These are phyloP conservation scores for Propithecus deckenii DNA, from an alignment of 2,797 vertebrate species.

Conservation along the genomic window DNA sequence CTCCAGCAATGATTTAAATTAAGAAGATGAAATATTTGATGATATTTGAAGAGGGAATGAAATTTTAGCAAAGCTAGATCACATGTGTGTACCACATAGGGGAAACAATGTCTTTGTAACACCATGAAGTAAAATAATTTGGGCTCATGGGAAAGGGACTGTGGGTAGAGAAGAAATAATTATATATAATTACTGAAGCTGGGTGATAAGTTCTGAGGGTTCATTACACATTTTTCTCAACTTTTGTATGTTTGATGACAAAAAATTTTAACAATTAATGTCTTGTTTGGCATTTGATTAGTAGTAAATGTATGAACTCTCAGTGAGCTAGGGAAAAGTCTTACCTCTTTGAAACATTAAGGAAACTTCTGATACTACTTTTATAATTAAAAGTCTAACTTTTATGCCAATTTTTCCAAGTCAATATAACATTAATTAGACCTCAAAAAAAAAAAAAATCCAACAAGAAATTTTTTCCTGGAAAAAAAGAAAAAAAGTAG, in stretches of 20 bases:
- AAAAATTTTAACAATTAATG: conserved; percentile 1
- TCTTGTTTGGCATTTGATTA: background rate
- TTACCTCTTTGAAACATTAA: background rate
- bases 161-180: background rate
- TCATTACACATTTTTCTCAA: background rate
- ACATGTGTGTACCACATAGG: background rate
- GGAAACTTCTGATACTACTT: background rate
- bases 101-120: background rate
- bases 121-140: background rate
- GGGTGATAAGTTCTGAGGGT: background rate
- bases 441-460: background rate
- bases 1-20: background rate
- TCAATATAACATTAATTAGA: background rate
- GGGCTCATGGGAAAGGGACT: background rate
- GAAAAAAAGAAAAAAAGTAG: background rate
- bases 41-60: background rate
- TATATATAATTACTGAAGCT: background rate
- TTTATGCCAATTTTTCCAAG: background rate
- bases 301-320: background rate
- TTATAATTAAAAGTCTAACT: background rate
- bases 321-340: background rate
- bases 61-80: background rate
- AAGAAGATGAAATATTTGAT: background rate
- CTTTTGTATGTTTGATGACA: background rate
- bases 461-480: background rate